Base-by-base conservation (phyloP, 2,113 vertebrate genomes). In the Melanocharis versteri region DNA sequence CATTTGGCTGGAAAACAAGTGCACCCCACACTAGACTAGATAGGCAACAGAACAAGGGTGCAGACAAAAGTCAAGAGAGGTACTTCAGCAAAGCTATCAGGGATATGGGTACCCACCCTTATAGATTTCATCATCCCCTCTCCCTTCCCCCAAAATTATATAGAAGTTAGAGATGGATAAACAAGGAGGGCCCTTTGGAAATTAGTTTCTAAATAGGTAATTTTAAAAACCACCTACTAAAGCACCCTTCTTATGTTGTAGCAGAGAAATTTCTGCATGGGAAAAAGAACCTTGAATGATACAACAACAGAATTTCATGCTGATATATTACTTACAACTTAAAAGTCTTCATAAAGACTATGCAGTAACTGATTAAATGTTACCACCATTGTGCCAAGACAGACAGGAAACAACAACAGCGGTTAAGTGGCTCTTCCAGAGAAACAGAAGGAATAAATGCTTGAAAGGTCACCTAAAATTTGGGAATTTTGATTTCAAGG, bases 81-180 rank as follows among this genome's bases (percentile, higher is more conserved):
- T 27, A 31, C 57, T 64, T 65, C 50, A 64, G 70, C 47, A 71
- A 60, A 71, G 53, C 78, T 13, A 0, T 16, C 5, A 3, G 53
- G 35, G 33, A 73, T 44, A 9, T n/a, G 31, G 56, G 42, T 37
- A 24, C 39, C 13, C 0, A 0, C 28, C 44, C n/a, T 18, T 18
- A 42, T 9, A 26, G 47, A 62, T 51, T 50, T 50, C 51, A 78
- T 54, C 56, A 24, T 39, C 62, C 26, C 19, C 21, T 57, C 31
- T 62, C 71, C 26, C 37, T 50, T 44, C 23, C 30, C 20, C 8
- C 51, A 37, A 37, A 76, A 61, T 45, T 20, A 37, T 11, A 40
- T 0, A 57, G 24, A 80, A 77, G 17, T 48, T 89, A 44, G 11
- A 78, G 31, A 45, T 0, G 1, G 54, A 62, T 58, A 70, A 91